phyloP scores from a whole-genome alignment of 2,113 vertebrate genomes.

The Melanocharis versteri region DNA sequence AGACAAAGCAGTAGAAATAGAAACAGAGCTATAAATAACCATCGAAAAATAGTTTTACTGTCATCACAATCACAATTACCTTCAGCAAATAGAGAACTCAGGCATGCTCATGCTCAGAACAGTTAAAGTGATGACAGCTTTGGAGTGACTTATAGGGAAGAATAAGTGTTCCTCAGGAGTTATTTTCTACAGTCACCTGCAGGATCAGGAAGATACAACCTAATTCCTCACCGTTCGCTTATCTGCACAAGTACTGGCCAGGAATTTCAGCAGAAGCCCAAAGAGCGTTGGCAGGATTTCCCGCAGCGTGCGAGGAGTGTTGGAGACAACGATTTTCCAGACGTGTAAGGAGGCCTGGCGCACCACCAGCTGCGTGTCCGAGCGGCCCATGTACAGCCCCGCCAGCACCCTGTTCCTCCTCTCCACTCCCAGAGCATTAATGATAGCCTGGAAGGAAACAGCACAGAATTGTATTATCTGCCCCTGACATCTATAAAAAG shows the following conservation, averaged over 20 bases:
- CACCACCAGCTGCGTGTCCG: conserved; percentile 94
- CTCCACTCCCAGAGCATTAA: conserved; percentile 88
- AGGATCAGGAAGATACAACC: background rate
- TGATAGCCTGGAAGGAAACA: conserved; percentile 83
- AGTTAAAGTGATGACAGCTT: background rate
- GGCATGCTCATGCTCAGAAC: background rate
- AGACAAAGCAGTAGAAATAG: background rate
- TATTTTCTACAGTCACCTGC: background rate
- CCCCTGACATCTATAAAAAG: background rate
- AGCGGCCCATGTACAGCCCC: conserved; percentile 97
- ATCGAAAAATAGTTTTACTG: background rate
- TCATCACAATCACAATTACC: background rate
- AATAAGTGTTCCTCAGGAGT: background rate
- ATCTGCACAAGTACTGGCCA: conserved; percentile 95
- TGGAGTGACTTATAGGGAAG: background rate
- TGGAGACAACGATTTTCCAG: conserved; percentile 98
- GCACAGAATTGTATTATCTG: background rate
- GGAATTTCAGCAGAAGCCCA: conserved; percentile 89
- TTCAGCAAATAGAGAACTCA: background rate
- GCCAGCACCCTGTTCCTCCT: conserved; percentile 93
- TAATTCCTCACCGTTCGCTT: conserved; percentile 87
- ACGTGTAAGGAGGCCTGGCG: conserved; percentile 95
- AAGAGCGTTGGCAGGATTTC: conserved; percentile 97
- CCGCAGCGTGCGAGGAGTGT: conserved; percentile 92
- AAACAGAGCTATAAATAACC: background rate